These are phyloP conservation scores for Nautilus pompilius DNA, from an alignment of 1,140 invertebrate species.

Conservation along the genomic window DNA sequence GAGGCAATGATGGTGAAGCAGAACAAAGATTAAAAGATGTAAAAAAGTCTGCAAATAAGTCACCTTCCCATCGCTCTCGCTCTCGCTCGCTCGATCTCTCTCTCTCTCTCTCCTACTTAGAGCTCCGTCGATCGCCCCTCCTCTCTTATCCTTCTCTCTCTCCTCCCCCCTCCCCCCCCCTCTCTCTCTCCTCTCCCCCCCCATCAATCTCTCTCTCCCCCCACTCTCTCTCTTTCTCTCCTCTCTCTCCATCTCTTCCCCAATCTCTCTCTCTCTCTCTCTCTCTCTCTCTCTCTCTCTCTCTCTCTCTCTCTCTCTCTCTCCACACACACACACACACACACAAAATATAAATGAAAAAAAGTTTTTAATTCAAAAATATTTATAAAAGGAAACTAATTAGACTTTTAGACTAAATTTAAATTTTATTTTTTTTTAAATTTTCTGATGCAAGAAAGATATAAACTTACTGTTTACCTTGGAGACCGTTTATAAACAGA, in stretches of 20 bases:
- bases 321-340: no score
- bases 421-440: no score
- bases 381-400: no score
- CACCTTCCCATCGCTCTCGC: background rate
- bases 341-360: no score
- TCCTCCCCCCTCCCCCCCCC: background rate
- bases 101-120: background rate
- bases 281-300: background rate
- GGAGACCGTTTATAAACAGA: no score
- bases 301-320: slow-evolving; percentile 3
- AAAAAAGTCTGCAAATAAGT: no score
- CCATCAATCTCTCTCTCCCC: background rate
- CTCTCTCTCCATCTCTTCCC: background rate
- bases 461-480: no score
- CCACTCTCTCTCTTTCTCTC: background rate
- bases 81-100: slow-evolving; percentile 3
- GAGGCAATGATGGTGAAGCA: no score
- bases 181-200: background rate
- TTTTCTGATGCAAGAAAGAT: no score
- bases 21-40: no score
- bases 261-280: background rate
- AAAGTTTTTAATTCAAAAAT: no score
- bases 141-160: background rate
- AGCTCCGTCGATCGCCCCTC: background rate
- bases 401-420: no score